phyloP scores from a whole-genome alignment of 2,888 invertebrate genomes.

The Gastracanthus pulcherrimus region DNA sequence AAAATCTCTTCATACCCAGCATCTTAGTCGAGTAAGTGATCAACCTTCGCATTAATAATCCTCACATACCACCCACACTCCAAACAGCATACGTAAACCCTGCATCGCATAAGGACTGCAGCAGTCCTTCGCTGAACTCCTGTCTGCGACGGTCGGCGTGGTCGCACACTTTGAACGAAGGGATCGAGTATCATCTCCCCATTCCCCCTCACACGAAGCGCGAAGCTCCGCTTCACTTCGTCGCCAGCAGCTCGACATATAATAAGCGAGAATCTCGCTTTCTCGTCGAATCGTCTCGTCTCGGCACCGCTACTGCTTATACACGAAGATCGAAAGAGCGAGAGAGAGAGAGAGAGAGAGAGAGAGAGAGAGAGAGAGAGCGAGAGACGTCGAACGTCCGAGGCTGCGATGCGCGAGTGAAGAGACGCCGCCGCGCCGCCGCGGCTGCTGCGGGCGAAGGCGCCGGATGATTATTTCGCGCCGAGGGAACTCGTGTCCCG shows the following conservation, averaged over 20 bases:
- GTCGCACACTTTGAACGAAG: slow-evolving; percentile 7
- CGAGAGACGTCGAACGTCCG: slow-evolving; percentile 63
- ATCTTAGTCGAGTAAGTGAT: neutral
- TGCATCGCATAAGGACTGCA: neutral
- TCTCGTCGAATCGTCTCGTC: slow-evolving; percentile 13
- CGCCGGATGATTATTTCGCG: slow-evolving; percentile 75
- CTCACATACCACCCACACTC: neutral
- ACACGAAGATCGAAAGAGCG: slow-evolving; percentile 30
- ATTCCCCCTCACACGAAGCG: too few relatives aligned
- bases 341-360: too few relatives aligned
- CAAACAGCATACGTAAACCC: neutral
- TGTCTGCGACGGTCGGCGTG: neutral
- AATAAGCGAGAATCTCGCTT: neutral
- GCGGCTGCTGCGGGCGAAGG: slow-evolving; percentile 70
- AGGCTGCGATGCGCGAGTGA: slow-evolving; percentile 63
- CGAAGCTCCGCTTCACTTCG: neutral
- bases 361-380: slow-evolving; percentile 57
- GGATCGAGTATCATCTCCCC: neutral
- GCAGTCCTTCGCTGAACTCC: neutral
- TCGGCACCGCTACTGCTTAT: too few relatives aligned
- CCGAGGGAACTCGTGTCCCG: slow-evolving; percentile 62
- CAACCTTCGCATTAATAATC: neutral
- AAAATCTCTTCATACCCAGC: neutral
- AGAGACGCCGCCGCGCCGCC: neutral
- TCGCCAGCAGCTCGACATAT: neutral